A percentile compares a stretch with the other conserved stretches of the same genome.
Evolutionary conservation across 2,888 invertebrate species (phyloP).

Genomic region (Monochamus alternatus): DNA sequence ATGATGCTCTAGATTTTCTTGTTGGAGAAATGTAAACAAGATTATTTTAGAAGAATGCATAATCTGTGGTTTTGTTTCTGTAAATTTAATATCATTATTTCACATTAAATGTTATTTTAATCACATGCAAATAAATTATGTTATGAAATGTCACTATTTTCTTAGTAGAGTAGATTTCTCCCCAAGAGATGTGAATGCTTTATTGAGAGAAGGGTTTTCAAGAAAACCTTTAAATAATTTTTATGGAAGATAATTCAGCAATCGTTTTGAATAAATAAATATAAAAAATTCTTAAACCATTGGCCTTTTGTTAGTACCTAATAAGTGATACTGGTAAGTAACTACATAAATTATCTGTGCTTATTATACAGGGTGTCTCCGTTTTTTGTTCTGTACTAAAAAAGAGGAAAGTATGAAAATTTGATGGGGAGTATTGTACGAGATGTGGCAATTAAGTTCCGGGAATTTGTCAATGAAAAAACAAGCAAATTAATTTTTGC

Average conservation of each 20-base stretch:
- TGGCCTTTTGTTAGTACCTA: no score
- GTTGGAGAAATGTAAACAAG: conserved; percentile 40
- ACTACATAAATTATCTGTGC: not conserved
- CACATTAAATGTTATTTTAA: conserved; percentile 46
- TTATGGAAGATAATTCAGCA: no score
- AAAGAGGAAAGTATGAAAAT: not conserved
- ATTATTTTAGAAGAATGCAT: conserved; percentile 39
- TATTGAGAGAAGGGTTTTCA: no score
- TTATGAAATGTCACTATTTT: conserved; percentile 40
- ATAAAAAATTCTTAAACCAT: no score
- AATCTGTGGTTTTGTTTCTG: conserved; percentile 30
- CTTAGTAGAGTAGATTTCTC: conserved; percentile 36
- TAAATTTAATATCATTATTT: conserved; percentile 42
- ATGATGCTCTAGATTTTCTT: conserved; percentile 38
- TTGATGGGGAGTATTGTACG: no score
- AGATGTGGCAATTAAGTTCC: no score
- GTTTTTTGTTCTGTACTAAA: no score
- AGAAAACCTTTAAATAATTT: no score
- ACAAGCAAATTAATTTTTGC: no score
- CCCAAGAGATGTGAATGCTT: not conserved
- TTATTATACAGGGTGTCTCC: not conserved
- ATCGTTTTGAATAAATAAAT: no score
- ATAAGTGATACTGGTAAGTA: not conserved
- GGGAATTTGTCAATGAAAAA: no score
- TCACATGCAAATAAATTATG: conserved; percentile 52